These are phyloP conservation scores for Loriculus beryllinus DNA, from an alignment of 2,797 vertebrate genomes.

Conservation along the genomic window DNA sequence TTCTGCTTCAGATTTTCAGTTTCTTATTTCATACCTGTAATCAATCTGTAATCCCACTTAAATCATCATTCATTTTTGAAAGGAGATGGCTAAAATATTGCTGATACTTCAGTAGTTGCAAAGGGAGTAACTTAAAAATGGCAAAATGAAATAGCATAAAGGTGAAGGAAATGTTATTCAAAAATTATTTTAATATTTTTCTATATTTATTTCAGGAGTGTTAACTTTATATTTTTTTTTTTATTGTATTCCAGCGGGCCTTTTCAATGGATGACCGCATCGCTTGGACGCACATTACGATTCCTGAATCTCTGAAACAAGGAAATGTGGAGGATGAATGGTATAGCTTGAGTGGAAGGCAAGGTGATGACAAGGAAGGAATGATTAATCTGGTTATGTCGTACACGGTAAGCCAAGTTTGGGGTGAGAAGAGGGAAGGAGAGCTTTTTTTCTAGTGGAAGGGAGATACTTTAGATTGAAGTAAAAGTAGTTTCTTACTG, in stretches of 20 bases:
- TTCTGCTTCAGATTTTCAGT: background rate
- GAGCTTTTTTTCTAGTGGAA: background rate
- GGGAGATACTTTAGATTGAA: background rate
- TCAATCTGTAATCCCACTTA: background rate
- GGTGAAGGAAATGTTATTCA: background rate
- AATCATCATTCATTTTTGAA: background rate
- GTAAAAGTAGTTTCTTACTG: background rate
- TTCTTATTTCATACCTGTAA: background rate
- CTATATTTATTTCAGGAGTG: background rate
- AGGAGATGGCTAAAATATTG: background rate
- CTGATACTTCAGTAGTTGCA: background rate
- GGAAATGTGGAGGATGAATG: conserved; percentile 93
- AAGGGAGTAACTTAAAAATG: background rate
- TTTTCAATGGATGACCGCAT: conserved; percentile 99
- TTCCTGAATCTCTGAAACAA: conserved; percentile 89
- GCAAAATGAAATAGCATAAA: background rate
- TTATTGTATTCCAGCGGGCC: conserved; percentile 79
- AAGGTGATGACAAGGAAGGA: conserved; percentile 98
- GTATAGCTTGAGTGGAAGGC: conserved; percentile 92
- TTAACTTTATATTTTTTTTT: background rate
- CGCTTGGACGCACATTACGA: conserved; percentile 94
- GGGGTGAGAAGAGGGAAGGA: background rate
- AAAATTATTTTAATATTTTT: background rate
- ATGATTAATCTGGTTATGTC: conserved; percentile 99
- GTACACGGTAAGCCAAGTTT: conserved; percentile 83